These are phyloP conservation scores for Lophius americanus DNA, from an alignment of 2,797 vertebrate genomes.

Conservation along the genomic window DNA sequence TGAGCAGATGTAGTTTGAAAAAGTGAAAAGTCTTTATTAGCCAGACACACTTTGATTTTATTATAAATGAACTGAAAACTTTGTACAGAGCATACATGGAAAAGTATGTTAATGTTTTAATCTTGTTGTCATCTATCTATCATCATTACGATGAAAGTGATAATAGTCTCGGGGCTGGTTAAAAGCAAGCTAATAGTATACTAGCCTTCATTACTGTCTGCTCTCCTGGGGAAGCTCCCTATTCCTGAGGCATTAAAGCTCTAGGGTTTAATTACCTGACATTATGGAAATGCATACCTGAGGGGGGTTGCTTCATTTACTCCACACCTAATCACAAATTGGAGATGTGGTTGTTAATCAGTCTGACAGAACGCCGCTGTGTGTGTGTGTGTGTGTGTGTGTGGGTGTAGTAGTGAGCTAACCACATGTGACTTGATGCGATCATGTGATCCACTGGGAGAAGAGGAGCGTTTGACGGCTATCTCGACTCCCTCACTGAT, in stretches of 20 bases:
- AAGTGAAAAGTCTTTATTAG: background rate
- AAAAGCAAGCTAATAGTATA: slow-evolving; percentile 45
- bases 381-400: slow-evolving; percentile 20
- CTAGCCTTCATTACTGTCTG: slow-evolving; percentile 58
- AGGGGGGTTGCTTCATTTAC: slow-evolving; percentile 78
- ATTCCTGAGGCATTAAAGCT: slow-evolving; percentile 79
- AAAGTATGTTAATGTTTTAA: background rate
- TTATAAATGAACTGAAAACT: no score
- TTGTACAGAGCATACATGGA: background rate
- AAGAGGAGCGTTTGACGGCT: slow-evolving; percentile 33
- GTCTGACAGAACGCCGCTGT: slow-evolving; percentile 65
- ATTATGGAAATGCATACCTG: slow-evolving; percentile 82
- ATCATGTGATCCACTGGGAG: slow-evolving; percentile 50
- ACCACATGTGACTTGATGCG: slow-evolving; percentile 55
- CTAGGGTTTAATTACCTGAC: slow-evolving; percentile 81
- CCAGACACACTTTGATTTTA: background rate
- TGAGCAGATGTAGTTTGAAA: background rate
- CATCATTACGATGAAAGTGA: slow-evolving; percentile 18
- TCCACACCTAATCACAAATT: slow-evolving; percentile 78
- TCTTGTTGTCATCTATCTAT: slow-evolving; percentile 14
- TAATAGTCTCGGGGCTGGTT: slow-evolving; percentile 30
- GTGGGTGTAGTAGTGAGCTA: slow-evolving; percentile 41
- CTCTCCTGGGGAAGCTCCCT: slow-evolving; percentile 69
- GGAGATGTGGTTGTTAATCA: slow-evolving; percentile 78
- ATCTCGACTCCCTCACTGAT: slow-evolving; percentile 27